Base-by-base conservation (phyloP, 2,113 vertebrate genomes). In the Dipodomys ordii region DNA sequence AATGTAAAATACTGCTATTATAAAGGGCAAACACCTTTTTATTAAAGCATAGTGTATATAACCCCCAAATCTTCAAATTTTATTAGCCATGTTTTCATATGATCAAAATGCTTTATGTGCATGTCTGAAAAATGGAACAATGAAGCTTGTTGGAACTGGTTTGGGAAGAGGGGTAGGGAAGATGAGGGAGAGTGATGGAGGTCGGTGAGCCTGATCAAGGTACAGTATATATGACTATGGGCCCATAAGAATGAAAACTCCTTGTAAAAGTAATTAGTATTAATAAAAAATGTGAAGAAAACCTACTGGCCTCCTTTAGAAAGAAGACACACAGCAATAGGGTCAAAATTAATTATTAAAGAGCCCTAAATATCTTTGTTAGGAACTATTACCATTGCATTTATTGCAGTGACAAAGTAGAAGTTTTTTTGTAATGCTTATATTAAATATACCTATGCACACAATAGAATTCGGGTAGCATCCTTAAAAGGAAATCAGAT, bases 1-100 rank as follows among this genome's bases (percentile, higher is more conserved):
- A 78, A 69, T 39, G 19, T 9, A 79, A 71, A 35, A n/a, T 27
- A 78, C 16, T 92, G 46, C 3, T 11, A n/a, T 78, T 39, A 15
- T 74, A 32, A 74, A 94, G 64, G 57, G 72, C 22, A 65, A 62
- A 88, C 64, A 32, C 7, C 25, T 87, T 49, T 92, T 69, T 83
- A 68, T 46, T 84, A 86, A 82, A 9, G 18, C 18, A 30, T 83
- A 19, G 15, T 67, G 27, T 69, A 10, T 18, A n/a, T 57, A 92
- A 32, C n/a, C 95, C 82, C n/a, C 80, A 78, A 67, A 81, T 44
- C 30, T 88, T 57, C 25, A 77, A 62, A 60, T 83, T 93, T 35
- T 60, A 8, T 46, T 67, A 30, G 53, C 53, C 15, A 15, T 18
- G 15, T 57, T 57, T 57, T 57, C 12, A 57, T 16, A 57, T 57